Conservation (phyloP, 1,140 invertebrate species). For the Meloidogyne chitwoodi region DNA sequence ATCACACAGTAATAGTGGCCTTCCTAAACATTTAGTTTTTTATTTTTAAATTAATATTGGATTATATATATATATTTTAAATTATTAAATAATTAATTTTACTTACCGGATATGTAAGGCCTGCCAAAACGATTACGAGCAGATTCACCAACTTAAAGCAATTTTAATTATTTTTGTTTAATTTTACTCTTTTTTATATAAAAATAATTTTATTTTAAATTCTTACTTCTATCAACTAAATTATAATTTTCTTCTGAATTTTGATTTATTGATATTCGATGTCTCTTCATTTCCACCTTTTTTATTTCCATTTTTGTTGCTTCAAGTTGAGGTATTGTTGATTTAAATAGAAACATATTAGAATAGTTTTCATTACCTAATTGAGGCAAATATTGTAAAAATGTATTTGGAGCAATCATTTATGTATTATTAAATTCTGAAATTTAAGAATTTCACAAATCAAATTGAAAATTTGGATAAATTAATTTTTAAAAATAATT, state of each 20-base stretch:
- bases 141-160: conserved; percentile 17
- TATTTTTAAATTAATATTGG: neutral
- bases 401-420: neutral
- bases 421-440: neutral
- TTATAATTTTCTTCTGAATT: neutral
- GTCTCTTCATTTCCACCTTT: neutral
- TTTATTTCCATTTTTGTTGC: neutral
- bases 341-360: neutral
- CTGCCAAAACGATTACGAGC: conserved; percentile 17
- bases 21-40: neutral
- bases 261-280: neutral
- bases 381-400: neutral
- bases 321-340: neutral
- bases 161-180: neutral
- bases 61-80: too few relatives aligned
- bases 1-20: conserved; percentile 16
- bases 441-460: too few relatives aligned
- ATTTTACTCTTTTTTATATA: neutral
- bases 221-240: neutral
- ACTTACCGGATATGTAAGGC: conserved; percentile 15
- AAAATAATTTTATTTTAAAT: too few relatives aligned
- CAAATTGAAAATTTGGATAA: too few relatives aligned
- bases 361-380: neutral
- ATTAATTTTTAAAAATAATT: too few relatives aligned
- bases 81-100: too few relatives aligned